Percentiles rank a stretch among this genome's conserved stretches.
Evolutionary conservation across 2,888 invertebrate genomes (phyloP).

Genomic region (Ecdyonurus torrentis): DNA sequence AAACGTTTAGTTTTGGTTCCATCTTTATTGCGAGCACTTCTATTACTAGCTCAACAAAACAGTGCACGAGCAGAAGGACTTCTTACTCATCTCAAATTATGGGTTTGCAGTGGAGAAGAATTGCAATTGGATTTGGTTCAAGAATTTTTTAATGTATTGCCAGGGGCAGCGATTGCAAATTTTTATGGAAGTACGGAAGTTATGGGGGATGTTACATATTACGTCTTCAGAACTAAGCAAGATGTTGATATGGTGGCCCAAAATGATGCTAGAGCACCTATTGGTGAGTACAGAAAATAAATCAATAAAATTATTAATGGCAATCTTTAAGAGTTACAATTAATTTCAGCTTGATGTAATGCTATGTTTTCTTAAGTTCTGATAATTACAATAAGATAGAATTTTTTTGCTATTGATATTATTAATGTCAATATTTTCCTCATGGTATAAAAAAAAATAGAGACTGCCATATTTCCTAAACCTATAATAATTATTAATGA

Average conservation of each 20-base stretch:
- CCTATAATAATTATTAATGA: no score
- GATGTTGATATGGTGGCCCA: conserved; percentile 36
- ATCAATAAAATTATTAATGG: no score
- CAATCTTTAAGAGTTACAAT: no score
- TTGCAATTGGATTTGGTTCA: conserved; percentile 49
- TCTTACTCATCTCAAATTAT: conserved; percentile 45
- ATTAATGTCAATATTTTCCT: no score
- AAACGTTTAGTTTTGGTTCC: conserved; percentile 66
- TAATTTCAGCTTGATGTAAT: no score
- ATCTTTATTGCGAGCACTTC: conserved; percentile 57
- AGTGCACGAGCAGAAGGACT: conserved; percentile 17
- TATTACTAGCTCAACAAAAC: conserved; percentile 40
- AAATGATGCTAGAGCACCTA: conserved; percentile 51
- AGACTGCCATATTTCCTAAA: no score
- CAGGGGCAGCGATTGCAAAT: conserved; percentile 50
- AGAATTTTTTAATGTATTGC: conserved; percentile 60
- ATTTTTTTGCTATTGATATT: no score
- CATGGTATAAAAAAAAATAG: no score
- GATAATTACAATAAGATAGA: no score
- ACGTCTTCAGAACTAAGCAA: conserved; percentile 38
- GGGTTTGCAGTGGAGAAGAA: conserved; percentile 80
- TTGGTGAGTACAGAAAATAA: conserved; percentile 48
- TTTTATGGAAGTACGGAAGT: conserved; percentile 86
- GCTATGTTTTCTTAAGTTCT: no score
- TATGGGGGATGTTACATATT: conserved; percentile 79